Evolutionary conservation across 2,888 invertebrate species (phyloP), one percentile per base, ranked within the genome.

Genomic region (Heliconius aoede): DNA sequence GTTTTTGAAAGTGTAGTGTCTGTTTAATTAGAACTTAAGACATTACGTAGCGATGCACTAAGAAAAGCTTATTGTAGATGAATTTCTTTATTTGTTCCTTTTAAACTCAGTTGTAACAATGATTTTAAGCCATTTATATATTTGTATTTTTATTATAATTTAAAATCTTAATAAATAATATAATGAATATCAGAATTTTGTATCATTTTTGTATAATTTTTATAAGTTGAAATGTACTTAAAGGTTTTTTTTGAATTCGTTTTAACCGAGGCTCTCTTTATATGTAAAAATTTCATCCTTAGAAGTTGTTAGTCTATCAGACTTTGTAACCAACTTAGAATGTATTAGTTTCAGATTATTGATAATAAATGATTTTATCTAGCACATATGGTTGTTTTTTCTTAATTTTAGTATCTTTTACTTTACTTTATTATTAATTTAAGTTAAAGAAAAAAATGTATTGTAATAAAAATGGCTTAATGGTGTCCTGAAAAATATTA

Each of bases 171-270:
- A 69, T 69, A 72, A 72, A 61, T 32, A 36, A 21, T 72, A 58
- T 26, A 18, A 69, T 69, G 74, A 74, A 71, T 36, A 75, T 71
- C 51, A 55, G 61, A 69, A 1, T 75, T 75, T 69, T 82, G 65
- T 77, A 76, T 77, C 77, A 81, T 83, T 81, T 46, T 79, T 82
- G 77, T 80, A 80, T 81, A 78, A 78, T 83, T 84, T 84, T 84
- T 84, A 79, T 84, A 84, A 84, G 84, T 83, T 80, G 76, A 84
- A 83, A 84, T 87, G 89, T 91, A 91, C 90, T 91, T 91, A 91
- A 90, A 85, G 73, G 79, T 84, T 83, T 64, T 83, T 64, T 83
- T 81, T 83, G 81, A 82, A 83, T 83, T 84, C 80, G 80, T 81
- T 78, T 74, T 82, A 82, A 84, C 84, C 79, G 82, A 85, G 84